Base-by-base conservation (phyloP, 2,113 vertebrate genomes). In the Tautogolabrus adspersus region DNA sequence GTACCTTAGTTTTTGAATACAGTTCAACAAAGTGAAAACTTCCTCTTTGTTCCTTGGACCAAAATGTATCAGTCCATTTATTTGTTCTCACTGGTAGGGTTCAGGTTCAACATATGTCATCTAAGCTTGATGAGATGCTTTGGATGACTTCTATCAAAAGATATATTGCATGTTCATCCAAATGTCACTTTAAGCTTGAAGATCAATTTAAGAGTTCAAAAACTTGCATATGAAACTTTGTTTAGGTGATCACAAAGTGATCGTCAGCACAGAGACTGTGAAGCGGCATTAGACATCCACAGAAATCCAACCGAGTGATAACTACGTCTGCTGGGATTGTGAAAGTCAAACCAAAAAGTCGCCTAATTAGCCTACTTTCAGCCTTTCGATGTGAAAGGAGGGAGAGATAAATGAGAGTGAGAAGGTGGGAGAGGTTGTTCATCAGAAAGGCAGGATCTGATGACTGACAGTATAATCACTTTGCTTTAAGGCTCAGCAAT, bases 341-440 rank as follows among this genome's bases (percentile, higher is more conserved):
- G 5, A 66, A 84, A 71, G 56, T 63, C 34, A 64, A 60, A 72
- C 23, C 22, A 77, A 66, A 66, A 66, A 55, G 55, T 73, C 55
- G 40, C 52, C 26, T 62, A 68, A 81, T 83, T 81, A 58, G 54
- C 61, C 68, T 77, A 66, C 40, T 77, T 88, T 75, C 55, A 72
- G 42, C 54, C 60, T 83, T 26, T 13, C 51, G 42, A 55, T 46
- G 47, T 76, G 37, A 26, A 11, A 40, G 6, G 57, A 60, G 11
- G 56, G 40, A 40, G 37, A 40, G 13, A 44, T 47, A 58, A 23
- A 74, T 23, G 49, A 60, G 2, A 22, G 19, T 7, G 21, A 66
- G 26, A 5, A 12, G 10, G 5, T 21, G n/a, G 47, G 21, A 44
- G 42, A 40, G 22, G 34, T 30, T 59, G 15, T 60, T 49, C n/a